Evolutionary conservation across 2,113 vertebrate genomes (phyloP).

Genomic region (Grammomys surdaster): DNA sequence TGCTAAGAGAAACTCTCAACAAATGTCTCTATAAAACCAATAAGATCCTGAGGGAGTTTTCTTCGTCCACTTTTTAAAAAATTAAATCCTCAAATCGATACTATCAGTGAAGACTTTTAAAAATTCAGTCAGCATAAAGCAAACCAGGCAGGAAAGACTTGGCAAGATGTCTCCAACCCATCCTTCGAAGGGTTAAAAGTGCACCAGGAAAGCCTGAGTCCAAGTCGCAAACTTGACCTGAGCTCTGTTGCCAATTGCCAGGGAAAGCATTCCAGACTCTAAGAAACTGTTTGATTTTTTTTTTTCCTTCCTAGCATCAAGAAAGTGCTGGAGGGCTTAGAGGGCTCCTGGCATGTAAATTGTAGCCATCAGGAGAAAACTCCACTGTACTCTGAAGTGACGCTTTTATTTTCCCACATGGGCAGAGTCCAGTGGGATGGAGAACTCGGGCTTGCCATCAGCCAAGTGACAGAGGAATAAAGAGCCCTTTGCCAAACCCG

Average conservation of each 20-base stretch:
- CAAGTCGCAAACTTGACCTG: conserved; percentile 81
- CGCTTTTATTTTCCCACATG: conserved; percentile 62
- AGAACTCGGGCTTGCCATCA: conserved; percentile 61
- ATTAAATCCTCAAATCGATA: conserved; percentile 7
- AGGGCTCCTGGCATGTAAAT: conserved; percentile 72
- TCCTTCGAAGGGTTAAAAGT: conserved; percentile 78
- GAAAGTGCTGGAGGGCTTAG: conserved; percentile 73
- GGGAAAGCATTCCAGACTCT: conserved; percentile 80
- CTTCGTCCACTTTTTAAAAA: background rate
- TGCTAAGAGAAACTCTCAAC: conserved; percentile 32
- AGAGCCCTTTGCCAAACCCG: conserved; percentile 45
- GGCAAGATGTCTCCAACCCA: background rate
- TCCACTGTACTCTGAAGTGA: conserved; percentile 38
- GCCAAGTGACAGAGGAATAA: conserved; percentile 8
- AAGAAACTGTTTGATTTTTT: conserved; percentile 76
- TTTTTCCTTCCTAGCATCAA: conserved; percentile 60
- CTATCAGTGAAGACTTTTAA: conserved; percentile 36
- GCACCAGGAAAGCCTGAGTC: conserved; percentile 63
- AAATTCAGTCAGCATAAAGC: conserved; percentile 25
- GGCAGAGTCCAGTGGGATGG: background rate
- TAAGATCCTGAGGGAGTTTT: background rate
- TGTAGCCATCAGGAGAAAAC: conserved; percentile 79
- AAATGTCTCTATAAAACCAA: background rate
- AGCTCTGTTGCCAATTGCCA: conserved; percentile 82
- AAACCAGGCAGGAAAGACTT: background rate